These are phyloP conservation scores for Lasioglossum albipes DNA, from an alignment of 1,140 invertebrate species.

Conservation along the genomic window DNA sequence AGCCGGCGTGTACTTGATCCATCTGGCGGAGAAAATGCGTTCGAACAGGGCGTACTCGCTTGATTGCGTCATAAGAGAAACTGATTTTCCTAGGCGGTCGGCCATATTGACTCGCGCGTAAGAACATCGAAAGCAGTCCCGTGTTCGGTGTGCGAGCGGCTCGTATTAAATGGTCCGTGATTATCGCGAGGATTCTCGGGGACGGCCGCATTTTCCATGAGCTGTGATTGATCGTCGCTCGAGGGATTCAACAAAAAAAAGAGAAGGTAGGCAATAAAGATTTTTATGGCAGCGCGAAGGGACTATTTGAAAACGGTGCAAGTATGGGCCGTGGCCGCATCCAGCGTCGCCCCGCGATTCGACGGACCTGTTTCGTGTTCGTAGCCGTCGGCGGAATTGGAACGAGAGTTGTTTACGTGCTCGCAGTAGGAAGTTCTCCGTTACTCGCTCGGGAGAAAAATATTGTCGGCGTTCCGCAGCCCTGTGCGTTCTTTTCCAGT, in stretches of 20 bases:
- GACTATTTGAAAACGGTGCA: conserved; percentile 62
- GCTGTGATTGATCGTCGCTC: not conserved
- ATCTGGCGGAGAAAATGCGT: conserved; percentile 54
- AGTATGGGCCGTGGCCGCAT: conserved; percentile 59
- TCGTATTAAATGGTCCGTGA: conserved; percentile 21
- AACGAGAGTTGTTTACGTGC: conserved; percentile 63
- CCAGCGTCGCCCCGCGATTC: conserved; percentile 61
- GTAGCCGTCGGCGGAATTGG: conserved; percentile 56
- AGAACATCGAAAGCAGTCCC: conserved; percentile 52
- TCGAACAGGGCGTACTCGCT: conserved; percentile 54
- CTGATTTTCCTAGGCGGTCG: conserved; percentile 59
- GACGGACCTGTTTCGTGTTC: conserved; percentile 57
- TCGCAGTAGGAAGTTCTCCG: conserved; percentile 32
- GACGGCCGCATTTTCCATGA: conserved; percentile 4
- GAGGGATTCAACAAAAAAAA: not conserved
- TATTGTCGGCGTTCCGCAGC: conserved; percentile 8
- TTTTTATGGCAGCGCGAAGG: conserved; percentile 14
- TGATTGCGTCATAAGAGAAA: conserved; percentile 70
- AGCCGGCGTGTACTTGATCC: conserved; percentile 13
- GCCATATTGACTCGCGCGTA: conserved; percentile 64
- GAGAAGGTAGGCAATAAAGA: conserved; percentile 30
- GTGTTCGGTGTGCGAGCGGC: conserved; percentile 22
- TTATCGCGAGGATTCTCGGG: not conserved
- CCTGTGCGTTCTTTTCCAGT: conserved; percentile 11
- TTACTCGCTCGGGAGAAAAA: conserved; percentile 20